These are phyloP conservation scores for Agriopis leucophaearia DNA, from an alignment of 2,888 invertebrate genomes.

Conservation along the genomic window DNA sequence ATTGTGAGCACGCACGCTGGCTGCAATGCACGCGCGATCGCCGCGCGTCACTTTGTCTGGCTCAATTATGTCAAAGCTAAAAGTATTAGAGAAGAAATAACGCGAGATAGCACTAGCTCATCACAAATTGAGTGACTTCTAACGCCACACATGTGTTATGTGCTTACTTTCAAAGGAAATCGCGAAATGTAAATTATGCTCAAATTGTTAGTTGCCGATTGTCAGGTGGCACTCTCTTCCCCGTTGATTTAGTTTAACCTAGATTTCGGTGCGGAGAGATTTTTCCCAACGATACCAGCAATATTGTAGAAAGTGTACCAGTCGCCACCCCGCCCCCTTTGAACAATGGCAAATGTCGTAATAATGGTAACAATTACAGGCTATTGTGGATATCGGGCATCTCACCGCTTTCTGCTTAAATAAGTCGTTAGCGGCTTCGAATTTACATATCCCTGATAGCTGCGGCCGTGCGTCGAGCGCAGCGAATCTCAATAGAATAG, in stretches of 20 bases:
- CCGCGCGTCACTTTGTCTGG: conserved; percentile 4
- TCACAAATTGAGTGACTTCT: not conserved
- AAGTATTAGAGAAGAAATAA: conserved; percentile 1
- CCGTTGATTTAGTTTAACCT: conserved; percentile 61
- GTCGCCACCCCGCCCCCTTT: conserved; percentile 52
- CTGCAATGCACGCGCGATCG: conserved; percentile 23
- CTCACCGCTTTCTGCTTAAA: conserved; percentile 56
- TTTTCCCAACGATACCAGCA: conserved; percentile 46
- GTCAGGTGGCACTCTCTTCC: conserved; percentile 50
- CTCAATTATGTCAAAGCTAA: conserved; percentile 35
- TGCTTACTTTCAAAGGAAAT: conserved; percentile 34
- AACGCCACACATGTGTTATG: conserved; percentile 11
- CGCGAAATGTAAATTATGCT: conserved; percentile 32
- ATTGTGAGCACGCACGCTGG: conserved; percentile 17
- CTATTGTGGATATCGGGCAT: conserved; percentile 62
- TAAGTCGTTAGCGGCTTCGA: conserved; percentile 45
- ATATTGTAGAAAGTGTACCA: conserved; percentile 62
- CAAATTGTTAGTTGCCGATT: conserved; percentile 25
- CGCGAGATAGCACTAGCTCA: not conserved
- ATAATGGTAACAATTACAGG: conserved; percentile 66
- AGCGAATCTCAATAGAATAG: conserved; percentile 41
- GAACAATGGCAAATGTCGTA: conserved; percentile 68
- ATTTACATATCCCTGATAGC: conserved; percentile 62
- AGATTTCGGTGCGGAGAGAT: conserved; percentile 54
- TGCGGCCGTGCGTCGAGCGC: conserved; percentile 19